Base-by-base conservation (phyloP, 2,888 invertebrate genomes). In the Caenorhabditis auriculariae region DNA sequence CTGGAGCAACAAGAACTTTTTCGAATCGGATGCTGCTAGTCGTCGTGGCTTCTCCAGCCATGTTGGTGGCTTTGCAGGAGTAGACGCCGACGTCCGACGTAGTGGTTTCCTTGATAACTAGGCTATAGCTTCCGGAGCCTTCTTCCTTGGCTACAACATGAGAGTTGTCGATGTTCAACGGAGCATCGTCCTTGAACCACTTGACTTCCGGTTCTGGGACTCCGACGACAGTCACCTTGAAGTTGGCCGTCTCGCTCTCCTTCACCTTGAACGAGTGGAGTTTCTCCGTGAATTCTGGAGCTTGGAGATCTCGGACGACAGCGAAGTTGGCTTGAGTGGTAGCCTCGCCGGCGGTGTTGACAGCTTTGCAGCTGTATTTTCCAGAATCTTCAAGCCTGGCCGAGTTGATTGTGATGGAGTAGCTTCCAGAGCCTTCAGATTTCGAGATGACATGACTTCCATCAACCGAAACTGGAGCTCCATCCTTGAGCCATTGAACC, bases 281-380 rank as follows among this genome's bases (percentile, higher is more conserved):
- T 64, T 88, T 88, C 78, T 87, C 87, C 19, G 88, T 83, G 81
- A 95, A 90, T 71, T 87, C 86, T 37, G 94, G 94, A 35, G 90
- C 48, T 24, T 50, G 46, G 17, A 58, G 27, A 19, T 58, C 58
- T 37, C 60, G 61, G 48, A 69, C 60, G 1, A 70, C 64, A 7
- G 62, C 65, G 28, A 72, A 64, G 32, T 61, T 57, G 24, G 64
- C 61, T 2, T 84, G 82, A 41, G 84, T 82, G 2, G 91, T 86
- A 0, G 93, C 91, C 78, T 90, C 89, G 0, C 96, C 96, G 82
- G 92, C 91, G 81, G 93, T 92, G 84, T 98, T 98, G 29, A 87
- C 88, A 0, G 94, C 94, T 4, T 91, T 89, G 1, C 93, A 93
- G 82, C 93, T 93, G 84, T 95, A 98, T 82, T 88, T 87, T 12